These are phyloP conservation scores for Tragelaphus buxtoni DNA, from an alignment of 2,113 vertebrate genomes.

Conservation along the genomic window DNA sequence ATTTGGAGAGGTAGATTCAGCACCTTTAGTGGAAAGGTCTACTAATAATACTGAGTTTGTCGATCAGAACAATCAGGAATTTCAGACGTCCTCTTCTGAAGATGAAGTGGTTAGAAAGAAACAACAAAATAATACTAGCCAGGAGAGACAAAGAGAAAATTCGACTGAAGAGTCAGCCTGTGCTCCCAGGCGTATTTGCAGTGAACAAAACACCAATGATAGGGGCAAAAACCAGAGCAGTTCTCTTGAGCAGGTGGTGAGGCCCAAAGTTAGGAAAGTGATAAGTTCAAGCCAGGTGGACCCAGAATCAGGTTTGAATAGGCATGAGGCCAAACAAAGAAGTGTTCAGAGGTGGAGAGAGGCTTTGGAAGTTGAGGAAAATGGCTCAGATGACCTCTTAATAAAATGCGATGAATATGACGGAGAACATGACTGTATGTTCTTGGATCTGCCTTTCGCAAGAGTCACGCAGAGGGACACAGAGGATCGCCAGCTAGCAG, in stretches of 20 bases:
- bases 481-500: constrained; percentile 14
- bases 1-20: constrained; percentile 65
- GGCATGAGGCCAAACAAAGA: constrained; percentile 65
- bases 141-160: constrained; percentile 44
- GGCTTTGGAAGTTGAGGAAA: constrained; percentile 66
- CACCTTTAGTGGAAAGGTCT: constrained; percentile 49
- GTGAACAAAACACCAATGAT: constrained; percentile 46
- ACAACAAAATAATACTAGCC: not conserved
- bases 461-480: constrained; percentile 46
- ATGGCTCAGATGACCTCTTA: constrained; percentile 45
- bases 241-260: constrained; percentile 82
- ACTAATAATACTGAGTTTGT: constrained; percentile 34
- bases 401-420: constrained; percentile 60
- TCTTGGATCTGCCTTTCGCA: constrained; percentile 56
- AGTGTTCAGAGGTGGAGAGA: constrained; percentile 63
- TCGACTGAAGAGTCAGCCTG: not conserved
- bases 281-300: constrained; percentile 61
- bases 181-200: not conserved
- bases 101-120: constrained; percentile 43
- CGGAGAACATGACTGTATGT: constrained; percentile 55
- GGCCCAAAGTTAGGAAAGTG: constrained; percentile 86
- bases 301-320: constrained; percentile 53
- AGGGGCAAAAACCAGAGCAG: constrained; percentile 47
- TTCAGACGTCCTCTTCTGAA: constrained; percentile 57
- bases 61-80: constrained; percentile 10